phyloP scores from a whole-genome alignment of 2,113 vertebrate genomes.

The Suncus etruscus region DNA sequence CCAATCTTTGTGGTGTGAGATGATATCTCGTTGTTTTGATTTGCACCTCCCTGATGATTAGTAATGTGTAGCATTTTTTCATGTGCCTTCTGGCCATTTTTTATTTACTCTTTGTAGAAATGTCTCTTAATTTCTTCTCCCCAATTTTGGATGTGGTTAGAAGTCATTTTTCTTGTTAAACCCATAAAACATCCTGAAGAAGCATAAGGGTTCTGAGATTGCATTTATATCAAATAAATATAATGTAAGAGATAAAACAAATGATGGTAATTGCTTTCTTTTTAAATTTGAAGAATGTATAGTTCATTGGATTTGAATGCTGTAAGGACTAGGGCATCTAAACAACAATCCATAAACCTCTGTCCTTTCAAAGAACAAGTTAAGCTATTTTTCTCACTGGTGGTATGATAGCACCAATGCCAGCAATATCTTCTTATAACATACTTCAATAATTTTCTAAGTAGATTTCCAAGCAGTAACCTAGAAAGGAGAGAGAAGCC shows the following conservation, averaged over 20 bases:
- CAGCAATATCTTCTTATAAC: background rate
- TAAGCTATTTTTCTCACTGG: background rate
- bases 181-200: background rate
- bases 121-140: too few species aligned
- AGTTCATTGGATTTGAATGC: background rate
- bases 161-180: too few species aligned
- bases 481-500: background rate
- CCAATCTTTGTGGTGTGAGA: too few species aligned
- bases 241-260: constrained; percentile 21
- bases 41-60: too few species aligned
- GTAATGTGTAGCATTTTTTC: too few species aligned
- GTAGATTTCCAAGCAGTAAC: background rate
- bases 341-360: background rate
- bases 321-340: background rate
- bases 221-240: constrained; percentile 15
- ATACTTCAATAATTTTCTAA: background rate
- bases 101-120: too few species aligned
- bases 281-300: background rate
- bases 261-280: background rate
- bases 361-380: background rate
- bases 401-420: background rate
- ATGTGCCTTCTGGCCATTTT: too few species aligned
- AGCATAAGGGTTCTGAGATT: background rate
- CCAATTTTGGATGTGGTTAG: too few species aligned
- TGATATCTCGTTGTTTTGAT: too few species aligned